phyloP scores from a whole-genome alignment of 2,888 invertebrate genomes.

The Andrena dorsata region DNA sequence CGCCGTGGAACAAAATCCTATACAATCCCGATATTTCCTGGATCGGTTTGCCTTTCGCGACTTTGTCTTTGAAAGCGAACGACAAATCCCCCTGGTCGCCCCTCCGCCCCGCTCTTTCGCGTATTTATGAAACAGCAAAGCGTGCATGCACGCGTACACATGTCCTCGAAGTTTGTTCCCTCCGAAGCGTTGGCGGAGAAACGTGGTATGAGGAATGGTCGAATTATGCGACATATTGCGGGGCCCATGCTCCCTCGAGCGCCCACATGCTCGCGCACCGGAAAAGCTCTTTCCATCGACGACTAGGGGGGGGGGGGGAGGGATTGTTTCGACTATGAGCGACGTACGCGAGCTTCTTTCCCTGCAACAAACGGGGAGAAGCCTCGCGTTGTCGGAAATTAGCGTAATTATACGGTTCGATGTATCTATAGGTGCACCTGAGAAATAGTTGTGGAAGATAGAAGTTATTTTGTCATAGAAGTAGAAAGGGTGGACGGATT shows the following conservation, averaged over 20 bases:
- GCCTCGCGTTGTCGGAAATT: constrained; percentile 18
- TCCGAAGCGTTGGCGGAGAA: constrained; percentile 47
- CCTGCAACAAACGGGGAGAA: background rate
- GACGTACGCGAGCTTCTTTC: constrained; percentile 14
- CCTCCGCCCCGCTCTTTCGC: constrained; percentile 27
- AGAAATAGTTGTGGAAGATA: too few species aligned
- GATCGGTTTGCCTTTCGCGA: constrained; percentile 67
- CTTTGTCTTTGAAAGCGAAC: constrained; percentile 56
- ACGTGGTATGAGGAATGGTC: constrained; percentile 75
- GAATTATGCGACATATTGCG: constrained; percentile 81
- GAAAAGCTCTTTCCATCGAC: constrained; percentile 66
- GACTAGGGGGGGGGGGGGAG: background rate
- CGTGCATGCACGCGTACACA: constrained; percentile 64
- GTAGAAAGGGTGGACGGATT: too few species aligned
- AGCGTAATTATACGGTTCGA: constrained; percentile 24
- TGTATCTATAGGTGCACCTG: background rate
- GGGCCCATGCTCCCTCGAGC: constrained; percentile 45
- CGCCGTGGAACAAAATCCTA: constrained; percentile 54
- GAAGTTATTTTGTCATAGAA: too few species aligned
- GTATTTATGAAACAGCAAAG: constrained; percentile 69
- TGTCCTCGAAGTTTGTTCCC: constrained; percentile 68
- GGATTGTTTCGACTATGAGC: constrained; percentile 61
- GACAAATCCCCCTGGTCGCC: constrained; percentile 17
- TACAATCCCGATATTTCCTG: constrained; percentile 64
- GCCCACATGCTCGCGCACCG: constrained; percentile 42